A percentile compares a stretch with the other conserved stretches of the same genome.
Evolutionary conservation across 2,797 vertebrate genomes (phyloP).

Genomic region (Hyperoplus immaculatus): DNA sequence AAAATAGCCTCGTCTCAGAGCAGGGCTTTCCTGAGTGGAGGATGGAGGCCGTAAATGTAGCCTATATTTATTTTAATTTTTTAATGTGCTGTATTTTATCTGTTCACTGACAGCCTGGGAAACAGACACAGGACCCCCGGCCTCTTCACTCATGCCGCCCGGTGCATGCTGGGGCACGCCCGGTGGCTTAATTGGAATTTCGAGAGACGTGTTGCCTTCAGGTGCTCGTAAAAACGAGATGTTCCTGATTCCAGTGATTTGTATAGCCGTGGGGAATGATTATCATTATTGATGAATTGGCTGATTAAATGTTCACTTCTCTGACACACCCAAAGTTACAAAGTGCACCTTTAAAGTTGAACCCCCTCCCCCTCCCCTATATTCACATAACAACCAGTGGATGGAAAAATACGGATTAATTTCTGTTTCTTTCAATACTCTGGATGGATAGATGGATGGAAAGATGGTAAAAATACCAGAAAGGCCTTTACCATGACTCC

Average conservation of each 20-base stretch:
- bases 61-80: not conserved
- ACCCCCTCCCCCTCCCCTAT: no score
- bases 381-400: no score
- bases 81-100: conserved; percentile 4
- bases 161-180: conserved; percentile 59
- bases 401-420: no score
- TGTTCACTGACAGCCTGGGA: conserved; percentile 58
- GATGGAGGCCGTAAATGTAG: conserved; percentile 5
- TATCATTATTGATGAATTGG: not conserved
- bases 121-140: conserved; percentile 27
- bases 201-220: conserved; percentile 12
- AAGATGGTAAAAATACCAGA: not conserved
- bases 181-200: conserved; percentile 48
- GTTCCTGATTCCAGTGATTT: not conserved
- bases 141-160: not conserved
- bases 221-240: not conserved
- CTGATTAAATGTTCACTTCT: not conserved
- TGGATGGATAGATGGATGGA: no score
- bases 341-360: no score
- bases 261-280: not conserved
- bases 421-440: no score
- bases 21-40: conserved; percentile 31
- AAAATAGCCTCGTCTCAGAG: conserved; percentile 40
- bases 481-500: not conserved
- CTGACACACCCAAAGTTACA: no score